Percentiles rank a stretch among this genome's conserved stretches.
These are phyloP conservation scores for Ciconia boyciana DNA, from an alignment of 2,113 vertebrate genomes.

Conservation along the genomic window DNA sequence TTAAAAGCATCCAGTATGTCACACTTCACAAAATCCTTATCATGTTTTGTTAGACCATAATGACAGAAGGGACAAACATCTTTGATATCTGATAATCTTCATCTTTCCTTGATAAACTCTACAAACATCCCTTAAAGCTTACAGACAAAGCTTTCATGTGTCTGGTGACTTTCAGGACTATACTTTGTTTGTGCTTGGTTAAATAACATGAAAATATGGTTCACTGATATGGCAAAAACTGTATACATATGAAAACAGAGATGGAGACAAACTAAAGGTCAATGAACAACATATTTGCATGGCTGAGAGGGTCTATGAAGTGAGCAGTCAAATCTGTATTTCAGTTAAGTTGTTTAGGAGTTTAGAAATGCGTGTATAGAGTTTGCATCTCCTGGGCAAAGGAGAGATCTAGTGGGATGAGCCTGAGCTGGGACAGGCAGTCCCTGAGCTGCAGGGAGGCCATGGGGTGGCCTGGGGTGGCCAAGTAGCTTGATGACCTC, in stretches of 20 bases:
- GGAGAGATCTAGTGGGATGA: background rate
- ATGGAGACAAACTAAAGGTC: background rate
- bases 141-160: background rate
- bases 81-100: background rate
- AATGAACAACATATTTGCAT: background rate
- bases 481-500: background rate
- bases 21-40: background rate
- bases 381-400: conserved; percentile 12
- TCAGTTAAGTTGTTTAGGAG: conserved; percentile 35
- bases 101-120: background rate
- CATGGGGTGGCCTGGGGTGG: background rate
- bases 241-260: background rate
- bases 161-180: background rate
- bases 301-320: conserved; percentile 25
- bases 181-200: background rate
- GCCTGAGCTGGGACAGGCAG: background rate
- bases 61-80: background rate
- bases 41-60: background rate
- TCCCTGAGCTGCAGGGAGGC: background rate
- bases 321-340: conserved; percentile 50
- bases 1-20: background rate
- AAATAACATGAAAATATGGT: conserved; percentile 20
- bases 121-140: background rate
- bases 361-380: conserved; percentile 28
- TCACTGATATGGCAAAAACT: conserved; percentile 27